Conservation (phyloP, 1,140 invertebrate genomes). For the Ptiloglossa arizonensis region DNA sequence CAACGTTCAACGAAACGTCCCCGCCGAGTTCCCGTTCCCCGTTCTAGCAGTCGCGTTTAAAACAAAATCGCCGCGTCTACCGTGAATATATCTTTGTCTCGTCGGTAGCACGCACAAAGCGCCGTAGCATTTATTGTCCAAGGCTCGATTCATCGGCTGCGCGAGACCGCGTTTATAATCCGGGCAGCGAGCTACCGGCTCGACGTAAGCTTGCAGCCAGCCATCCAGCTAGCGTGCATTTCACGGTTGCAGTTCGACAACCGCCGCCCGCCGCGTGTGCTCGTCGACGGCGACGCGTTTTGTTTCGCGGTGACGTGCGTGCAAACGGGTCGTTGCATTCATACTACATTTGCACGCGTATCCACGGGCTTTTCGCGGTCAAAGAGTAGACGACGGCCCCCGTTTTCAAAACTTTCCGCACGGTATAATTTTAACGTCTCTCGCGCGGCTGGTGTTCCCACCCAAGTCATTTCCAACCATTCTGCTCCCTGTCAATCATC, state of each 20-base stretch:
- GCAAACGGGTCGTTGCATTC: conserved; percentile 4
- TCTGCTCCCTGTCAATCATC: too few relatives aligned
- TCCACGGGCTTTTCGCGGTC: not conserved
- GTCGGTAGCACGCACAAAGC: not conserved
- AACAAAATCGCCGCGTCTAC: conserved; percentile 24
- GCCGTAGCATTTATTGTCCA: conserved; percentile 28
- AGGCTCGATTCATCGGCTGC: conserved; percentile 20
- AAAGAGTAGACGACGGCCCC: not conserved
- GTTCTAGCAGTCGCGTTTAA: not conserved
- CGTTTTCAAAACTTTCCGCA: not conserved
- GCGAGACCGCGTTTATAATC: conserved; percentile 22
- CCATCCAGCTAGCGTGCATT: too few relatives aligned
- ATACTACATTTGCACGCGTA: not conserved
- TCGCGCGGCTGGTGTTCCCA: too few relatives aligned
- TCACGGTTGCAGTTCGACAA: conserved; percentile 1
- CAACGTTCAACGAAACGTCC: not conserved
- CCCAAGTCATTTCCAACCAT: too few relatives aligned
- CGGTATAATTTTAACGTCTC: too few relatives aligned
- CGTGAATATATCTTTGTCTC: conserved; percentile 26
- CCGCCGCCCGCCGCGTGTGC: not conserved
- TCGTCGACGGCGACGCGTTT: conserved; percentile 25
- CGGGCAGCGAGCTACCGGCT: not conserved
- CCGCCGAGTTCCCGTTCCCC: too few relatives aligned
- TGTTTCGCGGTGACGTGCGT: conserved; percentile 33
- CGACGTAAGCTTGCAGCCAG: conserved; percentile 2